These are phyloP conservation scores for Pocillopora meandrina DNA, from an alignment of 92 coral and sea anemone species.

Conservation along the genomic window DNA sequence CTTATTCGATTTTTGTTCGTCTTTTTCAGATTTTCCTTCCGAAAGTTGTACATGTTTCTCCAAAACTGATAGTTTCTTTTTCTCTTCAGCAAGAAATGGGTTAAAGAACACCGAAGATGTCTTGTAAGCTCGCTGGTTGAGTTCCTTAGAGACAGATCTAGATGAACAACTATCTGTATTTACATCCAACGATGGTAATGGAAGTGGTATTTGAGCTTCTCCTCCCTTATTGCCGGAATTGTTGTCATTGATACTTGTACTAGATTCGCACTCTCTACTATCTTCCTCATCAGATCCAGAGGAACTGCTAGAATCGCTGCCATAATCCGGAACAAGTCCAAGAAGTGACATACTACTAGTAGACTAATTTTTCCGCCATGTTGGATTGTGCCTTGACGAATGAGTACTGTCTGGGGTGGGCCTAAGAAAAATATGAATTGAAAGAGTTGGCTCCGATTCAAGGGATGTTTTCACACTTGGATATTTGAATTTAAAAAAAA, in stretches of 20 bases:
- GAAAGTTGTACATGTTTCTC: conserved; percentile 92
- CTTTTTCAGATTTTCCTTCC: conserved; percentile 45
- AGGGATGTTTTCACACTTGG: background rate
- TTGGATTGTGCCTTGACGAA: conserved; percentile 22
- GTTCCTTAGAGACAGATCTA: conserved; percentile 45
- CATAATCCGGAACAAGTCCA: conserved; percentile 73
- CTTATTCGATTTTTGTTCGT: conserved; percentile 64
- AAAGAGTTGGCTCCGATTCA: background rate
- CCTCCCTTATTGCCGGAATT: background rate
- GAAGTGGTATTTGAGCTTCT: conserved; percentile 26
- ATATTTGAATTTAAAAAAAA: background rate
- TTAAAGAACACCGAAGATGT: conserved; percentile 87
- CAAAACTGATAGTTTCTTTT: conserved; percentile 77
- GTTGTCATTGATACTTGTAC: background rate
- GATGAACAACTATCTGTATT: conserved; percentile 23
- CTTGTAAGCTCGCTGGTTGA: conserved; percentile 60
- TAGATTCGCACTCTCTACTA: background rate
- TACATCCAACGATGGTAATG: conserved; percentile 57
- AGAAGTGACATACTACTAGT: conserved; percentile 57
- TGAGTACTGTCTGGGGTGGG: conserved; percentile 4
- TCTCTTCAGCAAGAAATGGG: conserved; percentile 92
- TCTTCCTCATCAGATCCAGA: conserved; percentile 66
- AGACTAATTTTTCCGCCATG: conserved; percentile 37
- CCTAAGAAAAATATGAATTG: background rate
- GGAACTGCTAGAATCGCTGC: conserved; percentile 62